phyloP scores from a whole-genome alignment of 2,113 vertebrate species.

The Leptodactylus fuscus region DNA sequence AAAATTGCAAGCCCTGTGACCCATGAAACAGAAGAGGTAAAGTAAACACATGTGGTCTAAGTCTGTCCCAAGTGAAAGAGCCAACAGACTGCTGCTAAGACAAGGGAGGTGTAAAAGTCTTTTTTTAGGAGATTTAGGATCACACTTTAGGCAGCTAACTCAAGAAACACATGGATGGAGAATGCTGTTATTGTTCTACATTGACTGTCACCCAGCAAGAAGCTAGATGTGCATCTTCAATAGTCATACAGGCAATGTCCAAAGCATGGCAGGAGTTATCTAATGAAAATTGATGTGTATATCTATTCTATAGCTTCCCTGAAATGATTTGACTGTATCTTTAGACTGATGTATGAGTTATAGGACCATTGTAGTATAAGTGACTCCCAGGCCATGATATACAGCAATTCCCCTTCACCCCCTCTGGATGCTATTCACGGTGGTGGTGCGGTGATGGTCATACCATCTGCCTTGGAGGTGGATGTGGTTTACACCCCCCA shows the following conservation, averaged over 20 bases:
- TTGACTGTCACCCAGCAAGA: not conserved
- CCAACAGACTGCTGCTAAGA: constrained; percentile 29
- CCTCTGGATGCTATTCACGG: too few species aligned
- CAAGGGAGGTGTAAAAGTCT: constrained; percentile 1
- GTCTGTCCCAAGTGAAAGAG: not conserved
- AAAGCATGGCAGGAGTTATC: too few species aligned
- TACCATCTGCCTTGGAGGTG: constrained; percentile 24
- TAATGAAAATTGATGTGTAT: too few species aligned
- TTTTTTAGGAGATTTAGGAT: not conserved
- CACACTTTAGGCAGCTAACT: constrained; percentile 1
- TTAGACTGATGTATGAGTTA: too few species aligned
- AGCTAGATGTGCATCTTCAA: too few species aligned
- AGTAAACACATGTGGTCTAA: constrained; percentile 47
- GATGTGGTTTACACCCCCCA: not conserved
- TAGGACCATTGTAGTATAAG: too few species aligned
- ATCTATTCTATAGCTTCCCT: too few species aligned
- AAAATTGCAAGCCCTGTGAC: not conserved
- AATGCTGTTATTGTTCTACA: not conserved
- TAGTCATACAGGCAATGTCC: too few species aligned
- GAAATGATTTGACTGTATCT: too few species aligned
- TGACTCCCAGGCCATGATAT: too few species aligned
- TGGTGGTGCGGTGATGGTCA: constrained; percentile 1
- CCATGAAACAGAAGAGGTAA: constrained; percentile 32
- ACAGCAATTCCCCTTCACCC: too few species aligned
- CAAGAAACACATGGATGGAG: not conserved